Evolutionary conservation across 2,797 vertebrate species (phyloP), one percentile per base, ranked within the genome.

Genomic region (Coluber constrictor): DNA sequence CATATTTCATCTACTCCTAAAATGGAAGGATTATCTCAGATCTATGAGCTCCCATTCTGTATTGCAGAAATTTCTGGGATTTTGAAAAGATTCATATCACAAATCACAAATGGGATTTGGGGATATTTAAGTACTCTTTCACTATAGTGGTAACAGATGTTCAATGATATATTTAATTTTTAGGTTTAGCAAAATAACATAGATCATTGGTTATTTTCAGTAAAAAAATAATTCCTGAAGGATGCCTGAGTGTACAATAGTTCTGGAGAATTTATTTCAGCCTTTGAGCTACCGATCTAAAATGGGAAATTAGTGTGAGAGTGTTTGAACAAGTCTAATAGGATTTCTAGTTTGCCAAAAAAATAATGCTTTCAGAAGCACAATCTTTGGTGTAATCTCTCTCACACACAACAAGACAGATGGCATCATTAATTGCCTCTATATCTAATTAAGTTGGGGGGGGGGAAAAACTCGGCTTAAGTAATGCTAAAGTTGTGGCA

Each of bases 401-500:
- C 97, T 97, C 96, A 95, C 96, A 95, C 96, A 90, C 97, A 93
- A 94, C 94, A 97, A 97, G 97, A 97, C 97, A 98, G 97, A 98
- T 98, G 98, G 97, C 97, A 96, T 97, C 97, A 97, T 97, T 97
- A 98, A 98, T 97, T 98, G 97, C 95, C 96, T 98, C 97, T 97
- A 97, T 97, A 96, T 97, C 97, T 96, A 97, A 97, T 97, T 98
- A 97, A 96, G 97, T 96, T 94, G 97, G 87, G 87, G 60, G 87
- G 60, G 63, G 94, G 29, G 1, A 96, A 96, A 98, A 97, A 95
- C 97, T 95, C 92, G 55, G 96, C 97, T 97, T 97, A 97, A 97
- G 95, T 96, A 97, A 97, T 95, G 96, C 86, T 97, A 94, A 96
- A 95, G 94, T 94, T 96, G 95, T 95, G 93, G 91, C 43, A 61